A percentile compares a stretch with the other conserved stretches of the same genome.
Evolutionary conservation across 1,140 invertebrate genomes (phyloP).

Genomic region (Lepidostoma basale): DNA sequence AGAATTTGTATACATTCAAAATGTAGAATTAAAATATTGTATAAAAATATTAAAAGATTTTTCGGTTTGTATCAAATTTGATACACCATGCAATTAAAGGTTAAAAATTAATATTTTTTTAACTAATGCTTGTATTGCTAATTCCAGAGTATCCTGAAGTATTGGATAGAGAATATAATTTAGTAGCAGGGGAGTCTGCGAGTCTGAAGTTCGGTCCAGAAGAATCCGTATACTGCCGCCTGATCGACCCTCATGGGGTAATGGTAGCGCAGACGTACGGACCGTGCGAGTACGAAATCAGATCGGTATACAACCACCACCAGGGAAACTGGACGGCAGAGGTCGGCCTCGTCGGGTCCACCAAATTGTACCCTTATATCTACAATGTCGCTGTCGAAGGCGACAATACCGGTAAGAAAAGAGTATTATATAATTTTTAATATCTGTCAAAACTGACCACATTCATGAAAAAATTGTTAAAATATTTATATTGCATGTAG

Average conservation of each 20-base stretch:
- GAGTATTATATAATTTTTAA: too few relatives aligned
- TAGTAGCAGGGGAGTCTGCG: background rate
- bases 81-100: background rate
- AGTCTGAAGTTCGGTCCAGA: constrained; percentile 32
- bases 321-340: constrained; percentile 29
- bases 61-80: background rate
- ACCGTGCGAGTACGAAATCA: constrained; percentile 15
- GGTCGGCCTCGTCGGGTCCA: constrained; percentile 29
- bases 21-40: background rate
- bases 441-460: too few relatives aligned
- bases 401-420: background rate
- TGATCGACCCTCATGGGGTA: constrained; percentile 12
- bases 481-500: too few relatives aligned
- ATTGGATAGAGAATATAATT: background rate
- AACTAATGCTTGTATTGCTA: background rate
- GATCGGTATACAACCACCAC: background rate
- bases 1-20: background rate
- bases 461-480: too few relatives aligned
- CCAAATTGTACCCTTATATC: background rate
- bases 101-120: background rate
- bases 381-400: constrained; percentile 20
- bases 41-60: background rate
- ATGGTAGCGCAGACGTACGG: background rate
- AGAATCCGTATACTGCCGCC: constrained; percentile 29
- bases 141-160: background rate